Conservation (phyloP, 1,140 invertebrate genomes). For the Matsumurasca onukii region DNA sequence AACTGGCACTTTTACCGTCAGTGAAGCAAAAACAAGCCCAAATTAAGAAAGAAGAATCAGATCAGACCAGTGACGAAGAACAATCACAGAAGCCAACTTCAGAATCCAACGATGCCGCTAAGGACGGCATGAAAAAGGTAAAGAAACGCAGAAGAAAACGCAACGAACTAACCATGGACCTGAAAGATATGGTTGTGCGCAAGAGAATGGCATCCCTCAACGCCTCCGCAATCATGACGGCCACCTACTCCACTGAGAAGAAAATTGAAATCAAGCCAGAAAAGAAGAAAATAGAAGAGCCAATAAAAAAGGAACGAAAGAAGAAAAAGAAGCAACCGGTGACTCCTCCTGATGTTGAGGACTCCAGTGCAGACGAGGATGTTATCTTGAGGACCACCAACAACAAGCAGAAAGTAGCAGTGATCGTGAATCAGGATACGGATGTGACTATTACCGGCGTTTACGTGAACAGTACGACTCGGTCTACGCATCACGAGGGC, state of each 20-base stretch:
- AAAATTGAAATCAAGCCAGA: constrained; percentile 57
- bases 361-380: constrained; percentile 40
- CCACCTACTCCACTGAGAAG: constrained; percentile 80
- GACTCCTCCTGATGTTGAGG: constrained; percentile 43
- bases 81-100: constrained; percentile 44
- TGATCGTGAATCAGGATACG: constrained; percentile 78
- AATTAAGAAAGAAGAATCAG: constrained; percentile 34
- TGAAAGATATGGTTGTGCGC: constrained; percentile 83
- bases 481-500: constrained; percentile 73
- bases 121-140: constrained; percentile 43
- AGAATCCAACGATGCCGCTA: constrained; percentile 37
- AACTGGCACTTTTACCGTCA: constrained; percentile 23
- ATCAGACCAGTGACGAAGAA: constrained; percentile 34
- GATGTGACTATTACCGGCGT: constrained; percentile 85
- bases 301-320: constrained; percentile 28
- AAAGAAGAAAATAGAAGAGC: constrained; percentile 48
- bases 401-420: constrained; percentile 59
- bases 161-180: constrained; percentile 74
- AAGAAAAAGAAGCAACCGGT: constrained; percentile 30
- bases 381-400: constrained; percentile 37
- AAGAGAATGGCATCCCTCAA: constrained; percentile 93
- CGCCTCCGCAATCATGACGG: constrained; percentile 87
- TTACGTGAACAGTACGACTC: constrained; percentile 70
- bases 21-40: constrained; percentile 32
- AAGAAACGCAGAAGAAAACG: constrained; percentile 55